These are phyloP conservation scores for Triops cancriformis DNA, from an alignment of 1,140 invertebrate species.

Conservation along the genomic window DNA sequence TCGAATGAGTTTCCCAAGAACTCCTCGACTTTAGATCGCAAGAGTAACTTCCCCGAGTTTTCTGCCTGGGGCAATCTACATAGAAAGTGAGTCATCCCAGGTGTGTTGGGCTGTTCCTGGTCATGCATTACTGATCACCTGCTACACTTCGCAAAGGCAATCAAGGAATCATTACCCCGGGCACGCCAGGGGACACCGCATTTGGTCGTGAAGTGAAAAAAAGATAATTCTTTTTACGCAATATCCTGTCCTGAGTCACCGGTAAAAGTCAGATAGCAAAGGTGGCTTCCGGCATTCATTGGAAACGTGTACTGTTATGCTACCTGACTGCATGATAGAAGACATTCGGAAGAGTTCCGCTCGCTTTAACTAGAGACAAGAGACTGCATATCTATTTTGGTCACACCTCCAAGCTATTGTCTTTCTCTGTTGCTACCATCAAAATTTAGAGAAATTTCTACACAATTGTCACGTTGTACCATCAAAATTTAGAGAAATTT, in stretches of 20 bases:
- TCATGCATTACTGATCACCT: conserved; percentile 13
- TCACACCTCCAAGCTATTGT: no score
- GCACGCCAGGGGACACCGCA: not conserved
- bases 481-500: no score
- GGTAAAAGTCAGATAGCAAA: not conserved
- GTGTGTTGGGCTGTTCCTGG: not conserved
- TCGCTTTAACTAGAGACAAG: no score
- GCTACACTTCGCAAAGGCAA: not conserved
- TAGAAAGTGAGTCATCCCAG: not conserved
- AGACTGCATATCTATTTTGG: no score
- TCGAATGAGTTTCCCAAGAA: not conserved
- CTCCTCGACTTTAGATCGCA: not conserved
- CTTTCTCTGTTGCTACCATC: no score
- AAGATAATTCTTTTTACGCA: not conserved
- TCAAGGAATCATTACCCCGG: not conserved
- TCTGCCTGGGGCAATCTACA: not conserved
- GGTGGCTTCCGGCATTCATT: not conserved
- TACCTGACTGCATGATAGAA: no score
- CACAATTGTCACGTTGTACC: no score
- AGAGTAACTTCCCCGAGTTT: not conserved
- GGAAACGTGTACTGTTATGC: no score
- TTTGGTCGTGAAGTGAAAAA: not conserved
- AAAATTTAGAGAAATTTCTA: no score
- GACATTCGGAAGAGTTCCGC: no score
- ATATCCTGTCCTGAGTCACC: not conserved